phyloP scores from a whole-genome alignment of 2,113 vertebrate species.

The Phocoena sinus region DNA sequence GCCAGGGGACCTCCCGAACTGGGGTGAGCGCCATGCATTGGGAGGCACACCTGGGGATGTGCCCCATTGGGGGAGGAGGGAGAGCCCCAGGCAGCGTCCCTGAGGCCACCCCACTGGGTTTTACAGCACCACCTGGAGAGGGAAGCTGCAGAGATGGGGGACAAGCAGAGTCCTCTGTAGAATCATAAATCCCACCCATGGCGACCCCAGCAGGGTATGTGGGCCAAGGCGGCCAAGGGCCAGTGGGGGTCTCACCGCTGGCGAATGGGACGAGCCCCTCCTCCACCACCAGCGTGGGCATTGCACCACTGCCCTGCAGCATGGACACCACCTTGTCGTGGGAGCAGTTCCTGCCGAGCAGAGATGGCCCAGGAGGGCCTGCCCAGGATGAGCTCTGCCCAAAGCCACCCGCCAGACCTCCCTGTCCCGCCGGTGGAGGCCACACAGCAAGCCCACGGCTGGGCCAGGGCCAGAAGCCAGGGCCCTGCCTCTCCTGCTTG shows the following conservation, averaged over 20 bases:
- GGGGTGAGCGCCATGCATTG: background rate
- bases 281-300: conserved; percentile 96
- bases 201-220: background rate
- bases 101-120: background rate
- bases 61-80: background rate
- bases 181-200: background rate
- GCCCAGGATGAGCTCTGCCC: background rate
- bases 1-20: background rate
- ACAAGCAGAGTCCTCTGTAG: background rate
- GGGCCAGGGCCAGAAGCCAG: background rate
- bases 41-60: background rate
- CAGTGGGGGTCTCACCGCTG: conserved; percentile 76
- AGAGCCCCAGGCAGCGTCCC: background rate
- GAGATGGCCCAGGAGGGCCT: conserved; percentile 30
- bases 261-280: conserved; percentile 89
- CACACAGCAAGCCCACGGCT: background rate
- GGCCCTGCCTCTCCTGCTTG: background rate
- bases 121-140: background rate
- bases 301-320: conserved; percentile 97
- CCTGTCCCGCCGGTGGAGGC: background rate
- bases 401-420: background rate
- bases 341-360: conserved; percentile 90
- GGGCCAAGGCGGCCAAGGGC: background rate
- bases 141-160: background rate
- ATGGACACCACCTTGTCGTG: conserved; percentile 99